phyloP scores from a whole-genome alignment of 2,113 vertebrate species.

The Eira barbara region DNA sequence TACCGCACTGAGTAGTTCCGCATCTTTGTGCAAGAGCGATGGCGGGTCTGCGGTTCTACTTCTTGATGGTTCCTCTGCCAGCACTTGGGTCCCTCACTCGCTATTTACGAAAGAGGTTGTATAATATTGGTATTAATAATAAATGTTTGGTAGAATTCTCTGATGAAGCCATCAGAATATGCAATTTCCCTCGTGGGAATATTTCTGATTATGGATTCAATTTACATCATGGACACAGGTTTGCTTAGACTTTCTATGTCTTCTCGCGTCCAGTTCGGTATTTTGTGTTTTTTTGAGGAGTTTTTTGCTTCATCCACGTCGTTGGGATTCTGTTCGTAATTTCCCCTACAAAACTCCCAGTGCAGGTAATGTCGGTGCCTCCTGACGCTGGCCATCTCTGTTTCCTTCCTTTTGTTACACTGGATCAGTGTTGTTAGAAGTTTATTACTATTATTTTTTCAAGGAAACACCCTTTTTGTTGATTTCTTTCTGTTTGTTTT shows the following conservation, averaged over 20 bases:
- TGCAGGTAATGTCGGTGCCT: neutral
- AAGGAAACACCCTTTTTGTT: neutral
- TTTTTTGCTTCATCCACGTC: neutral
- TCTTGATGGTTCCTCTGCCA: neutral
- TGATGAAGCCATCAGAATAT: neutral
- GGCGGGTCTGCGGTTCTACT: too few species aligned
- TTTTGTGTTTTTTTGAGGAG: neutral
- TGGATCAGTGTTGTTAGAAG: neutral
- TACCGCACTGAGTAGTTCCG: too few species aligned
- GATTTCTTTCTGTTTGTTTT: neutral
- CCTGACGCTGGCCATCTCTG: too few species aligned
- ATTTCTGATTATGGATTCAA: neutral
- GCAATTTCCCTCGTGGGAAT: neutral
- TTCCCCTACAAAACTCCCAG: neutral
- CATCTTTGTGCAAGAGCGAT: too few species aligned
- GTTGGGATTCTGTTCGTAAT: neutral
- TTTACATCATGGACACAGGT: neutral
- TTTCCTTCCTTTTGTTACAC: neutral
- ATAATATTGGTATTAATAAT: neutral
- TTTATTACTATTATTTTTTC: neutral
- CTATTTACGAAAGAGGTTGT: neutral
- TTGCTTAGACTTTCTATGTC: neutral
- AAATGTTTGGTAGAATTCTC: neutral
- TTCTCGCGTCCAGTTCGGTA: too few species aligned
- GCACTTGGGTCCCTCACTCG: neutral